These are phyloP conservation scores for Bucco capensis DNA, from an alignment of 2,113 vertebrate genomes.

Conservation along the genomic window DNA sequence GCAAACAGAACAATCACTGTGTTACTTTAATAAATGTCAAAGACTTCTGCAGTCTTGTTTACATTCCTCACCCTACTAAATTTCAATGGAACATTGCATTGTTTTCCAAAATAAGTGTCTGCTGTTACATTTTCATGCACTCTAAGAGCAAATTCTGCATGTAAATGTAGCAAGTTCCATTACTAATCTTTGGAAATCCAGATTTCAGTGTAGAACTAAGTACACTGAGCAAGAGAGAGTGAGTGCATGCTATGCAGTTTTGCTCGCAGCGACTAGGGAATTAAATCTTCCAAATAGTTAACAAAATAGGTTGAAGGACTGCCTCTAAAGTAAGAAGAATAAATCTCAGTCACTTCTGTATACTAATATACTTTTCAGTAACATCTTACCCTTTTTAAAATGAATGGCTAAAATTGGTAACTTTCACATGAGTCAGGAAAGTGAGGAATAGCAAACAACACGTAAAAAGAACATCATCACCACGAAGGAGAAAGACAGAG, in stretches of 20 bases:
- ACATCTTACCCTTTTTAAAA: background rate
- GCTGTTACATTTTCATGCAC: background rate
- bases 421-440: conserved; percentile 25
- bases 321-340: background rate
- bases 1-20: conserved; percentile 55
- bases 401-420: background rate
- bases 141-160: background rate
- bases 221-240: background rate
- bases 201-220: background rate
- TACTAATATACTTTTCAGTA: background rate
- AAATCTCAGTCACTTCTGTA: conserved; percentile 4
- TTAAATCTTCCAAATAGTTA: background rate
- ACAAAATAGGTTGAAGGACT: background rate
- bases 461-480: background rate
- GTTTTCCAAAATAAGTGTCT: background rate
- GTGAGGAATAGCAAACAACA: conserved; percentile 40
- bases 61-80: conserved; percentile 41
- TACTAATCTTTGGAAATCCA: background rate
- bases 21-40: conserved; percentile 24
- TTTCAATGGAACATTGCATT: background rate
- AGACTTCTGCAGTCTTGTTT: conserved; percentile 27
- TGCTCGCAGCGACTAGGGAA: background rate
- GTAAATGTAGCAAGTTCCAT: background rate
- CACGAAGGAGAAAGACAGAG: background rate
- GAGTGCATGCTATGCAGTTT: background rate